These are phyloP conservation scores for Sorex araneus DNA, from an alignment of 2,113 vertebrate species.

Conservation along the genomic window DNA sequence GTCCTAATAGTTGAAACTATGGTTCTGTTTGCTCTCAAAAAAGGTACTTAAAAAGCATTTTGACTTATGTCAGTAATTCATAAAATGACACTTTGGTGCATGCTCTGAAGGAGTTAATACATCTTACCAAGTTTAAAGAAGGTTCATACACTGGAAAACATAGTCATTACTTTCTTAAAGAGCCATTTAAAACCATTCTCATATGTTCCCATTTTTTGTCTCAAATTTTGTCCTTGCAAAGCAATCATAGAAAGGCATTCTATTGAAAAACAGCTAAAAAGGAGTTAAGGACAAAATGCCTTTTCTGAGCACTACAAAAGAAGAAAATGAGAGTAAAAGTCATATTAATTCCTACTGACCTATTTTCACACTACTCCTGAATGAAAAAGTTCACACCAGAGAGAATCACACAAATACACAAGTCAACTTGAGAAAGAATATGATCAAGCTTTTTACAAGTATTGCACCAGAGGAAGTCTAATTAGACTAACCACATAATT, in stretches of 20 bases:
- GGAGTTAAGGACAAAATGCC: conserved; percentile 8
- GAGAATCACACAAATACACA: conserved; percentile 79
- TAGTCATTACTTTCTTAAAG: neutral
- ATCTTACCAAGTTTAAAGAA: neutral
- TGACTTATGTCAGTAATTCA: neutral
- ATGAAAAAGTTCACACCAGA: conserved; percentile 79
- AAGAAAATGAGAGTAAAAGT: conserved; percentile 57
- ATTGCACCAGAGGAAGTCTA: conserved; percentile 80
- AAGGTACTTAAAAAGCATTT: neutral
- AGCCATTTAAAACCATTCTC: neutral
- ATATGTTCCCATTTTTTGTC: neutral
- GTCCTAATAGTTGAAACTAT: neutral
- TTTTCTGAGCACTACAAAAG: conserved; percentile 56
- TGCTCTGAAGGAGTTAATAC: conserved; percentile 1
- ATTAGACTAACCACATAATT: conserved; percentile 83
- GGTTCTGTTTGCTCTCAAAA: neutral
- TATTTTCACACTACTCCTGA: conserved; percentile 79
- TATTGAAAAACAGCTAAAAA: conserved; percentile 6
- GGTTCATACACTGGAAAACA: neutral
- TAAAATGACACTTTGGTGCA: neutral
- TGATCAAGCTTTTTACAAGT: conserved; percentile 68
- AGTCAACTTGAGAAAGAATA: conserved; percentile 77
- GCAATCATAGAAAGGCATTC: conserved; percentile 10
- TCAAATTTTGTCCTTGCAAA: conserved; percentile 38
- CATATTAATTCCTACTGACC: conserved; percentile 73